Conservation (phyloP, 2,888 invertebrate genomes). For the Trachelus iudaicus region DNA sequence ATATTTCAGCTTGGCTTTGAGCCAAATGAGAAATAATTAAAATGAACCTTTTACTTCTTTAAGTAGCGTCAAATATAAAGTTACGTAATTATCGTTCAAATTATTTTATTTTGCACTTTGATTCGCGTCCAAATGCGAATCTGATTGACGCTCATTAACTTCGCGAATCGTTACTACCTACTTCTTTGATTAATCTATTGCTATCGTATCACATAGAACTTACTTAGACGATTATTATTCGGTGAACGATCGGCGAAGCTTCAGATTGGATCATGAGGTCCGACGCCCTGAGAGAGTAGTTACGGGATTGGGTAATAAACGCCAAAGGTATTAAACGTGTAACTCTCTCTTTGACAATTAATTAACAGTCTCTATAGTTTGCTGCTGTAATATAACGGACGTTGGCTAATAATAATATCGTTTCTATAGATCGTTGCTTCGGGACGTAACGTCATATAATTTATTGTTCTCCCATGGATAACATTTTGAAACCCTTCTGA, state of each 20-base stretch:
- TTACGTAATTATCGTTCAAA: background rate
- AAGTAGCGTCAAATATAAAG: background rate
- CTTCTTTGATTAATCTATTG: constrained; percentile 38
- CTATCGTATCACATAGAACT: constrained; percentile 44
- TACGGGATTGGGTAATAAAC: too few species aligned
- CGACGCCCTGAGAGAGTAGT: too few species aligned
- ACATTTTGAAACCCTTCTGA: background rate
- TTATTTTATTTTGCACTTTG: background rate
- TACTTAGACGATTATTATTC: constrained; percentile 3
- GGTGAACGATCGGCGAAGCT: background rate
- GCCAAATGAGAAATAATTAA: background rate
- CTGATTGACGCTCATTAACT: background rate
- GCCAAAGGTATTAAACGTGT: background rate
- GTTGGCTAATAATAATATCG: background rate
- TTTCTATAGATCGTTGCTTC: background rate
- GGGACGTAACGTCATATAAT: background rate
- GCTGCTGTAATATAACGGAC: background rate
- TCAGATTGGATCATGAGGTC: background rate
- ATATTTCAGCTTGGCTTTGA: background rate
- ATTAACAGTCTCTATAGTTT: background rate
- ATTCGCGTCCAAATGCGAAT: background rate
- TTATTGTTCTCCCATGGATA: background rate
- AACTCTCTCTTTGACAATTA: background rate
- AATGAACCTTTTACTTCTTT: background rate
- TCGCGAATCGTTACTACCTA: constrained; percentile 21